phyloP scores from a whole-genome alignment of 2,113 vertebrate species.

The Cinclus mexicanus region DNA sequence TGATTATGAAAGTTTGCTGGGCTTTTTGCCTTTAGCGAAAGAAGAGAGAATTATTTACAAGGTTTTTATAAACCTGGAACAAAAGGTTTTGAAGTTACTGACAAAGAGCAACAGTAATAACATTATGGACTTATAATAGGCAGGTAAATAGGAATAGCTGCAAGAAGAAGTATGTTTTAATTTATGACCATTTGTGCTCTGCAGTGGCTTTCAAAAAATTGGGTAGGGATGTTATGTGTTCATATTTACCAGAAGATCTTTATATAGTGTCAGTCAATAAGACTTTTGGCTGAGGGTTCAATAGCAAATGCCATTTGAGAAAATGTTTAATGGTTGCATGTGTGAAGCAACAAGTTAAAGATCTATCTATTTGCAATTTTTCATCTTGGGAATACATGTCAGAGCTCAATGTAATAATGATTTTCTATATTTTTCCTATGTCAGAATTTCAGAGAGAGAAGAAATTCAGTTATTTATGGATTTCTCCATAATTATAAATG shows the following conservation, averaged over 20 bases:
- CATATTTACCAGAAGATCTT: conserved; percentile 2
- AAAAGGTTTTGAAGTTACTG: not conserved
- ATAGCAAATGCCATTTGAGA: conserved; percentile 10
- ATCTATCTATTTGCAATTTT: not conserved
- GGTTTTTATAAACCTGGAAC: not conserved
- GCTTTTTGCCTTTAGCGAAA: not conserved
- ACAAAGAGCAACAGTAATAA: not conserved
- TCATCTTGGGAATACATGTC: not conserved
- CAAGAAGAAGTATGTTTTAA: not conserved
- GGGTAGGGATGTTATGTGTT: not conserved
- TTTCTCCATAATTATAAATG: not conserved
- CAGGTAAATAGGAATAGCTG: not conserved
- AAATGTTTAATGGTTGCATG: not conserved
- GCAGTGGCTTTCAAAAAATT: conserved; percentile 6
- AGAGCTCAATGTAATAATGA: not conserved
- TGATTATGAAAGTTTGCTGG: not conserved
- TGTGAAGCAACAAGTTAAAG: conserved; percentile 20
- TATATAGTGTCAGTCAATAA: not conserved
- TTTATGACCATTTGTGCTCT: conserved; percentile 18
- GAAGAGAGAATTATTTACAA: not conserved
- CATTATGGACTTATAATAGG: not conserved
- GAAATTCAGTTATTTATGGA: conserved; percentile 14
- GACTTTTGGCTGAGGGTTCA: not conserved
- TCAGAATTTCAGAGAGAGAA: not conserved
- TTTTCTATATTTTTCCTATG: conserved; percentile 1